Percentiles rank a stretch among this genome's conserved stretches.
Conservation (phyloP, 2,888 invertebrate genomes). For the Teinopalpus imperialis region DNA sequence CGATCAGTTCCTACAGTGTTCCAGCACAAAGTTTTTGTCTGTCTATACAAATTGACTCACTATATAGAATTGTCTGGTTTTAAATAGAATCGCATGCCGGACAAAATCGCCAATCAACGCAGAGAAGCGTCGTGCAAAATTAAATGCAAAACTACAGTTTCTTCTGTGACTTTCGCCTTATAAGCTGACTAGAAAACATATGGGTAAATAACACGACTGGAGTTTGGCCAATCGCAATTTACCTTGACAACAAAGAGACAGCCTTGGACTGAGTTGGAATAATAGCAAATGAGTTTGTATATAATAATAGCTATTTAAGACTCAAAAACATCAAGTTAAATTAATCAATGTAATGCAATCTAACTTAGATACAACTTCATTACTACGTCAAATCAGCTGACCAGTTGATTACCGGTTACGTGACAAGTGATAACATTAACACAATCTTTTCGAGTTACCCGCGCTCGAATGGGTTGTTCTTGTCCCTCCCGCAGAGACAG, state of each 20-base stretch:
- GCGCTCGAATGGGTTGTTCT: constrained; percentile 75
- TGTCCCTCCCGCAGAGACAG: constrained; percentile 76
- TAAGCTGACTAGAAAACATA: background rate
- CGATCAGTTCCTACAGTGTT: constrained; percentile 55
- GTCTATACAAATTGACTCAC: constrained; percentile 59
- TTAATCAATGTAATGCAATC: constrained; percentile 1
- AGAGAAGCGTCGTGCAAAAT: constrained; percentile 28
- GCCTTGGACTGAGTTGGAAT: constrained; percentile 59
- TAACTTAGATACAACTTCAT: background rate
- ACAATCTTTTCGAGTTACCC: constrained; percentile 62
- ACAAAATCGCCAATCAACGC: constrained; percentile 45
- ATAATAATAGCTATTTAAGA: too few relatives aligned
- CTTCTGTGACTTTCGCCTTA: constrained; percentile 10
- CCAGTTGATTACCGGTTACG: constrained; percentile 25
- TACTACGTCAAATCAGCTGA: constrained; percentile 6
- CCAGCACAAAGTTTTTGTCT: constrained; percentile 57
- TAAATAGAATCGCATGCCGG: constrained; percentile 52
- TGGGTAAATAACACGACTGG: constrained; percentile 37
- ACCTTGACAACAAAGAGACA: constrained; percentile 65
- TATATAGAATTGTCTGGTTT: constrained; percentile 48
- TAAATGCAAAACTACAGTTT: constrained; percentile 28
- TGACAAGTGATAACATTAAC: constrained; percentile 30
- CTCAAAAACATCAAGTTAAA: constrained; percentile 25
- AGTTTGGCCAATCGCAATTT: constrained; percentile 52
- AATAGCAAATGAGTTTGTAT: constrained; percentile 52